phyloP scores from a whole-genome alignment of 2,888 invertebrate species.

The Rotaria sp. region DNA sequence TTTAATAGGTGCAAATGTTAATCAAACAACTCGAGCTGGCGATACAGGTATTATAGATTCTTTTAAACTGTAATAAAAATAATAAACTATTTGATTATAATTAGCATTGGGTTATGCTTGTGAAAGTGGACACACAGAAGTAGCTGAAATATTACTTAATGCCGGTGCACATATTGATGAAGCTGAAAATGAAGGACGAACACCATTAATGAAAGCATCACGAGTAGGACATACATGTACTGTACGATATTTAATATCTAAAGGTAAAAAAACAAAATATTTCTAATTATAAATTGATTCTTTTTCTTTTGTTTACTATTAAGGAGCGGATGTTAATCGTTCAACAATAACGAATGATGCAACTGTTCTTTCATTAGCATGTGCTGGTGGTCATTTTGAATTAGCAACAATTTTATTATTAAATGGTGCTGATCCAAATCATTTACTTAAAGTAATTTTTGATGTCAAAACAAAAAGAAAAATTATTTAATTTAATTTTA shows the following conservation, averaged over 20 bases:
- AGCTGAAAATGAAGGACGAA: constrained; percentile 90
- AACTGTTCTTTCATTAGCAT: constrained; percentile 91
- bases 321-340: constrained; percentile 67
- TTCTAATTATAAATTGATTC: not conserved
- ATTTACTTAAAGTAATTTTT: constrained; percentile 58
- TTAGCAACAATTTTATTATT: constrained; percentile 29
- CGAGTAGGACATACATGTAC: constrained; percentile 92
- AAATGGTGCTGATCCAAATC: constrained; percentile 76
- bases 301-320: not conserved
- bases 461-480: no score
- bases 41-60: not conserved
- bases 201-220: constrained; percentile 95
- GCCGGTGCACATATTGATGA: constrained; percentile 83
- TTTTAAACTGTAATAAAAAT: not conserved
- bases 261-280: constrained; percentile 56
- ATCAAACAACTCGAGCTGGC: not conserved
- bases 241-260: constrained; percentile 84
- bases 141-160: constrained; percentile 80
- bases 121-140: constrained; percentile 96
- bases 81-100: constrained; percentile 40
- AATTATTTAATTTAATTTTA: not conserved
- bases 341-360: constrained; percentile 98
- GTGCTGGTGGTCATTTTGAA: constrained; percentile 52
- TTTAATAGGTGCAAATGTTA: not conserved
- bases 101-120: constrained; percentile 93